Evolutionary conservation across 64 coral and sea anemone genomes (phyloP), one percentile per base, ranked within the genome.

Genomic region (Pocillopora verrucosa): DNA sequence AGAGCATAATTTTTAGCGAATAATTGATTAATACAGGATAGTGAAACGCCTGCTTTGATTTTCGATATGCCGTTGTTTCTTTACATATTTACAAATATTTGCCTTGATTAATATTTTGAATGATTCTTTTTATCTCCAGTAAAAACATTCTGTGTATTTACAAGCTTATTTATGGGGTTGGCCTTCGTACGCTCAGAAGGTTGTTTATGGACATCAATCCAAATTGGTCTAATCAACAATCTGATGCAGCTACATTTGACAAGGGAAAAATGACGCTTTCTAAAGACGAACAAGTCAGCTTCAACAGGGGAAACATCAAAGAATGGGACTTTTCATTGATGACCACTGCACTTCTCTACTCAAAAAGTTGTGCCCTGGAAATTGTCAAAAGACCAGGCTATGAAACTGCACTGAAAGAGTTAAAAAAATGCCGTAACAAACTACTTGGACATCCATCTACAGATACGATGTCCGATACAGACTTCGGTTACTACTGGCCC

Each of bases 291-390:
- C 36, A 25, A 78, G 20, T 25, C 1, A 10, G 24, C 12, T 95
- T 95, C 59, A 89, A 80, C 17, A 59, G 59, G 35, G 94, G 94
- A 7, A n/a, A 95, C 80, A 95, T 95, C 36, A 16, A 92, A 60
- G 13, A 92, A 22, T 95, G 94, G 94, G 94, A 95, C 57, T 91
- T 89, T 35, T 95, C 94, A n/a, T 74, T 95, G 15, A 82, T 95
- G 30, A 95, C 89, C 17, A 95, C 90, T 11, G 90, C 78, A 0
- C 80, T 95, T 11, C 74, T 89, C 17, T 92, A 76, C 58, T 89
- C 94, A n/a, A 86, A 89, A 16, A 34, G 68, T 3, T 95, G 94
- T 59, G 59, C 57, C 25, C 20, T 70, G 20, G 94, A 92, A 72
- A 57, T 95, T 15, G 17, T 15, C 76, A 89, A 86, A 51, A 72